phyloP scores from a whole-genome alignment of 2,113 vertebrate species.

The Anguilla japonica region DNA sequence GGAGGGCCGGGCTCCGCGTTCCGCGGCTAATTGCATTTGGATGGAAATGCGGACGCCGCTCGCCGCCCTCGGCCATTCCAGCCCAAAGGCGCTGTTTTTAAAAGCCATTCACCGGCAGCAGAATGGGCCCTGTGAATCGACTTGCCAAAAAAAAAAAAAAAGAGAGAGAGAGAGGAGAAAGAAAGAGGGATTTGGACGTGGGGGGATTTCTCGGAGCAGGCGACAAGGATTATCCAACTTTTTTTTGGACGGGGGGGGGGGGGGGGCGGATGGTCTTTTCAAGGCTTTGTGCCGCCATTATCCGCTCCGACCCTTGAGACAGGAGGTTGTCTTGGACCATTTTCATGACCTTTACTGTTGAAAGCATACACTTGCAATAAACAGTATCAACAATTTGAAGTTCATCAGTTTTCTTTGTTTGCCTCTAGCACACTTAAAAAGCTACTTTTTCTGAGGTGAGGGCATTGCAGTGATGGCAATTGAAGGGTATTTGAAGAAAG shows the following conservation, averaged over 20 bases:
- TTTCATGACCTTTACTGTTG: not conserved
- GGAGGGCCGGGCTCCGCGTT: conserved; percentile 51
- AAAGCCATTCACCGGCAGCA: conserved; percentile 61
- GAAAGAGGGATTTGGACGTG: conserved; percentile 61
- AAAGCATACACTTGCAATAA: not conserved
- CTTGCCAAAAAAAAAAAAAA: conserved; percentile 51
- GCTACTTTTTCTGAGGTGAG: not conserved
- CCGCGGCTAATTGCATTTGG: conserved; percentile 73
- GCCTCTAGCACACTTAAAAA: not conserved
- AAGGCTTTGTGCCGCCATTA: not conserved
- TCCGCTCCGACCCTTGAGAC: not conserved
- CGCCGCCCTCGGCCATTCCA: conserved; percentile 67
- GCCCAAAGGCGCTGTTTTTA: conserved; percentile 46
- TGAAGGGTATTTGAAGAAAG: conserved; percentile 20
- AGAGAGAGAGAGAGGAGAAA: conserved; percentile 48
- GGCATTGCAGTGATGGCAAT: not conserved
- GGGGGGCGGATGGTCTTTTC: conserved; percentile 21
- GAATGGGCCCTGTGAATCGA: conserved; percentile 68
- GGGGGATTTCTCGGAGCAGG: conserved; percentile 41
- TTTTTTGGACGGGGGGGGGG: too few relatives aligned
- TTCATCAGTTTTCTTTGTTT: not conserved
- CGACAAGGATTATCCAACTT: conserved; percentile 62
- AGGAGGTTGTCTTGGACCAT: too few relatives aligned
- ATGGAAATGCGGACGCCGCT: conserved; percentile 54
- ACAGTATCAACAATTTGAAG: too few relatives aligned